Conservation (phyloP, 2,888 invertebrate genomes). For the Magallana nippona region DNA sequence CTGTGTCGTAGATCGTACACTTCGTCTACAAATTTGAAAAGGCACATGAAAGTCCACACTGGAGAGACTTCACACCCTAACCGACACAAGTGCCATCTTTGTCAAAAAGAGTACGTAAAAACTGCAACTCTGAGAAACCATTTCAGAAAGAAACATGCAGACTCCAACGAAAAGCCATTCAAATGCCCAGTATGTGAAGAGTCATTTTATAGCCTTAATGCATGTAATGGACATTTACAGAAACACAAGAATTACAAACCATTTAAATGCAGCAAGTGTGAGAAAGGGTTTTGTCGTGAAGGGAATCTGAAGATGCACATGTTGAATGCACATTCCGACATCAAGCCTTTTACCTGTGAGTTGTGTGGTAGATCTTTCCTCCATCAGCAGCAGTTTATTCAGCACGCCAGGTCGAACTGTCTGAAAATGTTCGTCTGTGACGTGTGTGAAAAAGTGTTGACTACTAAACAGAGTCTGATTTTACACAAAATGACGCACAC, state of each 20-base stretch:
- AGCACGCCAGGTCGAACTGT: not conserved
- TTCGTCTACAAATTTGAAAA: not conserved
- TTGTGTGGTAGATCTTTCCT: not conserved
- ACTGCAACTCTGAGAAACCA: not conserved
- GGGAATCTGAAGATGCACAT: not conserved
- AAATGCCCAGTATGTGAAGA: not conserved
- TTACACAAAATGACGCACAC: not conserved
- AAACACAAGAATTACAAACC: constrained; percentile 17
- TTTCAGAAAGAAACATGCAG: not conserved
- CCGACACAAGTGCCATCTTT: constrained; percentile 8
- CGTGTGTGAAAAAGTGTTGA: not conserved
- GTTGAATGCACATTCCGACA: not conserved
- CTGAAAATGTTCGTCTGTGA: not conserved
- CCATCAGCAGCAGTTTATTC: not conserved
- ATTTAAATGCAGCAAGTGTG: constrained; percentile 7
- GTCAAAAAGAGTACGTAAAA: constrained; percentile 12
- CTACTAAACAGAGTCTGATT: not conserved
- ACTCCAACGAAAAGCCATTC: not conserved
- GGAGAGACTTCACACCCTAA: not conserved
- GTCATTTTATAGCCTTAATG: not conserved
- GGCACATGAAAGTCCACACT: not conserved
- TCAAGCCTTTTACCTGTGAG: not conserved
- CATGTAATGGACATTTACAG: not conserved
- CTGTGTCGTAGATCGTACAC: not conserved
- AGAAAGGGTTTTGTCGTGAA: not conserved